Base-by-base conservation (phyloP, 2,113 vertebrate genomes). In the Excalfactoria chinensis region DNA sequence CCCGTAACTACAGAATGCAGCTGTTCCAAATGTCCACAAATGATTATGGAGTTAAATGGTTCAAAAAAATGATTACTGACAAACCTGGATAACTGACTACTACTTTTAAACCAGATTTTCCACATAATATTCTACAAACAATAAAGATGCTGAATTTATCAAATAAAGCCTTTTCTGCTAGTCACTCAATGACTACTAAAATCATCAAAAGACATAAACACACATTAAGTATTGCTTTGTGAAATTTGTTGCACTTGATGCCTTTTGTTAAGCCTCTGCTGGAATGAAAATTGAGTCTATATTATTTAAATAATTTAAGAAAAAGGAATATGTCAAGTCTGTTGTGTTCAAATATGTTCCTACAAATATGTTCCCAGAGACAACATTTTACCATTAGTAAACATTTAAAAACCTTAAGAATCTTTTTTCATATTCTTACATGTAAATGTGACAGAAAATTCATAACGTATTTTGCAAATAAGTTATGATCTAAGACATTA, bases 171-270 rank as follows among this genome's bases (percentile, higher is more conserved):
- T 87, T 85, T 93, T 32, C 60, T 78, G 18, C 86, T 76, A 82
- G 55, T 90, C 67, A 85, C 49, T 75, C 51, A 17, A 10, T 93
- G 69, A 88, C 70, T 91, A 58, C 41, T 82, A 84, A 55, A 93
- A 89, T 37, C 53, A 75, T 22, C 53, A 62, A 78, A 88, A 88
- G 18, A 66, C 19, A 17, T 66, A 94, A 94, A 83, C 44, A 80
- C 6, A 84, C 19, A 75, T 55, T n/a, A 78, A 72, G 37, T 84
- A 66, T 17, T 85, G 3, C 43, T 84, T 91, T 93, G 71, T 86
- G 75, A 91, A 83, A 89, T 94, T 83, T 96, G 84, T 94, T 76
- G 86, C 72, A 88, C 78, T 21, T 81, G 75, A 93, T 84, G 69
- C 75, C 58, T 91, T 93, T 87, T 93, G 75, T 75, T 91, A 93